Conservation (phyloP, 2,888 invertebrate genomes). For the Nephrotoma flavescens region DNA sequence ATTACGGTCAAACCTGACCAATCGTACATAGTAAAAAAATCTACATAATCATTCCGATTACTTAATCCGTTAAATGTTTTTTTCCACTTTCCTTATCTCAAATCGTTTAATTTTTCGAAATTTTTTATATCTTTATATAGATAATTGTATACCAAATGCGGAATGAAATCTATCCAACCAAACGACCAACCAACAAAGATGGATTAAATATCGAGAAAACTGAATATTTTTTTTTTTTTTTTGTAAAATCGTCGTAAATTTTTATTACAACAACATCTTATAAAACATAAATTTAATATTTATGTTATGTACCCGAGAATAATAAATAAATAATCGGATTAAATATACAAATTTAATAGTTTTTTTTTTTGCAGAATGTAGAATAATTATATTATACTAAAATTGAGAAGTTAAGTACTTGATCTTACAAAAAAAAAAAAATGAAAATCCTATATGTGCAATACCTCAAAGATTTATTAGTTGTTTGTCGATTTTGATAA, state of each 20-base stretch:
- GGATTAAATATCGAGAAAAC: background rate
- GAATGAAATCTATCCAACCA: background rate
- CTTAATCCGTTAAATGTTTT: background rate
- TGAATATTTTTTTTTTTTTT: background rate
- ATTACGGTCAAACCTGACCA: background rate
- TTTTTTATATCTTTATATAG: background rate
- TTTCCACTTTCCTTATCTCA: background rate
- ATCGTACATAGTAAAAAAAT: background rate
- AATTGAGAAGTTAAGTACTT: background rate
- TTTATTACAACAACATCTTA: background rate
- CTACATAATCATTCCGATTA: background rate
- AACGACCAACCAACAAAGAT: background rate
- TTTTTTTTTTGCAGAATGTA: background rate
- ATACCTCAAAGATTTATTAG: no score
- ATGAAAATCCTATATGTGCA: no score
- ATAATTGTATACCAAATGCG: background rate
- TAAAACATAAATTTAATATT: background rate
- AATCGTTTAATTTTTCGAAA: background rate
- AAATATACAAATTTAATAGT: background rate
- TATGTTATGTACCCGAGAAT: background rate
- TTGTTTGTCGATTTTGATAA: background rate
- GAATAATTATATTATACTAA: background rate
- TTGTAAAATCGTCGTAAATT: background rate
- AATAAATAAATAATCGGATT: background rate
- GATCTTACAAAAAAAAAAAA: background rate